Base-by-base conservation (phyloP, 2,797 vertebrate species). In the Notamacropus eugenii region DNA sequence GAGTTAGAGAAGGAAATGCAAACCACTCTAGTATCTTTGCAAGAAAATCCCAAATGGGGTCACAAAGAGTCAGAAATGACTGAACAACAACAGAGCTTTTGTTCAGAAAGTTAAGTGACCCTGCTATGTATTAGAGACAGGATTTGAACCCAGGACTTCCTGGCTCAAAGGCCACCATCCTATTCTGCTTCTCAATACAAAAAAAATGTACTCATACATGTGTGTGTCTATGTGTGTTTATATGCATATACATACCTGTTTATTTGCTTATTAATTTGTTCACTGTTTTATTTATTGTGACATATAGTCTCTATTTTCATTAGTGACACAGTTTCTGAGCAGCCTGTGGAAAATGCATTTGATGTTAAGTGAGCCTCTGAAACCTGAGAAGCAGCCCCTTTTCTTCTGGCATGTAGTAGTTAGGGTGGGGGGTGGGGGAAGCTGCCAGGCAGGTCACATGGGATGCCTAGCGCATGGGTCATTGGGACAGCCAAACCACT, bases 221-320 rank as follows among this genome's bases (percentile, higher is more conserved):
- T 62, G 29, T 59, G 11, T 59, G 1, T 59, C 31, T 59, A 13
- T 59, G 59, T 62, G 59, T 62, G 31, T 40, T 0, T 40, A 22
- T 82, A 1, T 74, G 6, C 40, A 22, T n/a, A 22, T 46, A 22
- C n/a, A 40, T 24, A 10, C 6, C 0, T 82, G 19, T 82, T 82
- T 74, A 40, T 40, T 74, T n/a, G 22, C n/a, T 40, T 74, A 40
- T n/a, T 22, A 22, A 19, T 74, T 19, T 74, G 16, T 1, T 29
- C 52, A 96, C 82, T 91, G 92, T 93, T 94, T 90, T n/a, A 93
- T 92, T 97, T 46, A 91, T 96, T 94, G 93, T 96, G 74, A 46
- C 28, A 24, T 40, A 74, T 92, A 55, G 46, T 82, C 58, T 54
- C 56, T 0, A 1, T 82, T 14, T 82, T 24, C 74, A 54, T 29